Evolutionary conservation across 2,113 vertebrate genomes (phyloP).

Genomic region (Sardina pilchardus): DNA sequence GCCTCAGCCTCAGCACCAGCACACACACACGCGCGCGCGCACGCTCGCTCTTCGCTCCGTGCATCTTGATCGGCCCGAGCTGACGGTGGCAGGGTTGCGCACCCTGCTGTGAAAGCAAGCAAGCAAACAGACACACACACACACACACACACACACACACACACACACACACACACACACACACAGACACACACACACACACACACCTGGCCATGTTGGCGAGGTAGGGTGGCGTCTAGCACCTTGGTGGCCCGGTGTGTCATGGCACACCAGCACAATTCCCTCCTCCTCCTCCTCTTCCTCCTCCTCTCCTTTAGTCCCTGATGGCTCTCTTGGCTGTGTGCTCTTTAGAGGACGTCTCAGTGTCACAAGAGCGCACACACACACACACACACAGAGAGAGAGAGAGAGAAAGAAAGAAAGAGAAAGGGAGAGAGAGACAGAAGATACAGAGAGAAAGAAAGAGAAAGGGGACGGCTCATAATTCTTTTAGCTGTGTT

Average conservation of each 20-base stretch:
- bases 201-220: slow-evolving; percentile 1
- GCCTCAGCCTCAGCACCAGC: background rate
- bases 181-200: slow-evolving; percentile 31
- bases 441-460: background rate
- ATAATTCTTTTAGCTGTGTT: background rate
- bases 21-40: too few species aligned
- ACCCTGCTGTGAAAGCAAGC: background rate
- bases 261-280: background rate
- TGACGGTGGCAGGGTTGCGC: background rate
- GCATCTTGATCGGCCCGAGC: background rate
- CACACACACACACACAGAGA: background rate
- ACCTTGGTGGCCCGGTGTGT: background rate
- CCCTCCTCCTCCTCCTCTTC: background rate
- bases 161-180: slow-evolving; percentile 31
- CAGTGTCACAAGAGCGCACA: background rate
- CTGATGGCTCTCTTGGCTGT: background rate
- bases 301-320: background rate
- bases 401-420: background rate
- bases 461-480: background rate
- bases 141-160: slow-evolving; percentile 29
- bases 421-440: background rate
- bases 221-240: background rate
- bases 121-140: slow-evolving; percentile 30
- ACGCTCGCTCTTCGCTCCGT: background rate
- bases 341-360: slow-evolving; percentile 6